These are phyloP conservation scores for Caenorhabditis drosophilae DNA, from an alignment of 2,888 invertebrate species.

Conservation along the genomic window DNA sequence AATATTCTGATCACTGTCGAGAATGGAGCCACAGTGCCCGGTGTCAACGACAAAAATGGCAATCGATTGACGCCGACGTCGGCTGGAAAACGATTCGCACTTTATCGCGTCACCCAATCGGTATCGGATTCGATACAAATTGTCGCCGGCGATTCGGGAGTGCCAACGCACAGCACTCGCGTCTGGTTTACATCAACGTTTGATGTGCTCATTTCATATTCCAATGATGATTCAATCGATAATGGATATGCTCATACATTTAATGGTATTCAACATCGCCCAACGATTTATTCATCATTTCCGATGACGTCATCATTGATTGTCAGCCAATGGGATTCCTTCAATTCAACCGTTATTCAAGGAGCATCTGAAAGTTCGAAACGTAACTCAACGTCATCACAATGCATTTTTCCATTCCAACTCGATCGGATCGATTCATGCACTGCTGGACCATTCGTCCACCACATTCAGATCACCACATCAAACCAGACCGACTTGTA, in stretches of 20 bases:
- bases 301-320: slow-evolving; percentile 3
- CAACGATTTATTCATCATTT: slow-evolving; percentile 25
- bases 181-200: slow-evolving; percentile 24
- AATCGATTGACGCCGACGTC: slow-evolving; percentile 7
- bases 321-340: slow-evolving; percentile 11
- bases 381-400: neutral
- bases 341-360: slow-evolving; percentile 6
- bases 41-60: slow-evolving; percentile 19
- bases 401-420: slow-evolving; percentile 29
- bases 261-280: slow-evolving; percentile 18
- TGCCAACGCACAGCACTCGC: slow-evolving; percentile 25
- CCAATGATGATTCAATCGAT: slow-evolving; percentile 28
- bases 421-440: slow-evolving; percentile 8
- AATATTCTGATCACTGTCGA: slow-evolving; percentile 22
- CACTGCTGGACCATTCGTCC: slow-evolving; percentile 22
- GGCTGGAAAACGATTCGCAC: slow-evolving; percentile 16
- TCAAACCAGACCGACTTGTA: slow-evolving; percentile 5
- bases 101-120: slow-evolving; percentile 12
- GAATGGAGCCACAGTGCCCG: slow-evolving; percentile 19
- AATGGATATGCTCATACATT: slow-evolving; percentile 33
- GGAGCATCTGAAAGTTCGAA: slow-evolving; percentile 3
- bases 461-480: slow-evolving; percentile 17
- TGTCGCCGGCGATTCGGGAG: slow-evolving; percentile 9
- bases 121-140: slow-evolving; percentile 12
- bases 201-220: slow-evolving; percentile 25